phyloP scores from a whole-genome alignment of 2,113 vertebrate species.

The Microcebus ravelobensis region DNA sequence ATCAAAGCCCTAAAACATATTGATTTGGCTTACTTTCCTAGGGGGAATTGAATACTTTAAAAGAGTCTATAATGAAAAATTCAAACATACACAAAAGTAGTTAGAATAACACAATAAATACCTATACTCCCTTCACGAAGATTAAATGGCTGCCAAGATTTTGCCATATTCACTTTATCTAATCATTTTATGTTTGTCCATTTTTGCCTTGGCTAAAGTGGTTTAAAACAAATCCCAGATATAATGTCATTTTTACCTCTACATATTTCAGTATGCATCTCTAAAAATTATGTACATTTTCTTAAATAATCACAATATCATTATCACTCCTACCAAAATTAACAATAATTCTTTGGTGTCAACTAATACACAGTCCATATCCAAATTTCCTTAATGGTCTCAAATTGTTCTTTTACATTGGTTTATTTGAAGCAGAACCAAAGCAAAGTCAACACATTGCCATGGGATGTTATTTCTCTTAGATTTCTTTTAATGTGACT shows the following conservation, averaged over 20 bases:
- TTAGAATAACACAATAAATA: not conserved
- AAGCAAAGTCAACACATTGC: not conserved
- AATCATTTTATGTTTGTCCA: not conserved
- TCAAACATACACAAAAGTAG: not conserved
- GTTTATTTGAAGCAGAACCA: not conserved
- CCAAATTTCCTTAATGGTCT: not conserved
- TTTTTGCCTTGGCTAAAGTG: not conserved
- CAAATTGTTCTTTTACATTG: not conserved
- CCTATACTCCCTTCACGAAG: not conserved
- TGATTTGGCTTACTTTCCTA: not conserved
- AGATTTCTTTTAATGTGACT: not conserved
- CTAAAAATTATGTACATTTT: not conserved
- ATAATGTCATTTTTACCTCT: not conserved
- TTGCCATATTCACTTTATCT: not conserved
- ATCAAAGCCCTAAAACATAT: not conserved
- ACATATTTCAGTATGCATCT: not conserved
- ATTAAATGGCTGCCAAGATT: not conserved
- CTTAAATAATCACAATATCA: not conserved
- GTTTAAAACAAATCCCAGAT: not conserved
- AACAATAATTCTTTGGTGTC: not conserved
- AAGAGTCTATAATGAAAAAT: not conserved
- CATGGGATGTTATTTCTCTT: not conserved
- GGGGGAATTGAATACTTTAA: not conserved
- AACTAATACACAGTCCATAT: not conserved
- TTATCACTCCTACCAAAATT: not conserved